Conservation (phyloP, 2,797 vertebrate genomes). For the Anas georgica region DNA sequence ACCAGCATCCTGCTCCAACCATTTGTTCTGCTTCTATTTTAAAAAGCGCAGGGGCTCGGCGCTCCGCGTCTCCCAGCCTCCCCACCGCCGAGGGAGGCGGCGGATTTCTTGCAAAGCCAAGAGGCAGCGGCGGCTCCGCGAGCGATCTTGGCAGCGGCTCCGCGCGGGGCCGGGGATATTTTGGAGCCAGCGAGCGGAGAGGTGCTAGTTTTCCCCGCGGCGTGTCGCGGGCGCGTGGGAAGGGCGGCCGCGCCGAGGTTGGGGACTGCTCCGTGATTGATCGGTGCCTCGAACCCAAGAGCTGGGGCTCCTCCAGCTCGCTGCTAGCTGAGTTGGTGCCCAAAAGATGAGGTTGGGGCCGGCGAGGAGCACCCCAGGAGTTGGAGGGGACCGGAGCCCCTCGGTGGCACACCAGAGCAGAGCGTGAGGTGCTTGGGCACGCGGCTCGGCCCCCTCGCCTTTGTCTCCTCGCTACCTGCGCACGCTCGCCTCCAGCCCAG, state of each 20-base stretch:
- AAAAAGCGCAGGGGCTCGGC: background rate
- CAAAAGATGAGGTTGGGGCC: background rate
- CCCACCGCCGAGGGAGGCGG: background rate
- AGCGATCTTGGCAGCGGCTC: background rate
- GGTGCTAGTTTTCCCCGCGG: slow-evolving; percentile 6
- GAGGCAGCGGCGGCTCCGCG: background rate
- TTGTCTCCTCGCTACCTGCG: background rate
- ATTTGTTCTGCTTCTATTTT: slow-evolving; percentile 67
- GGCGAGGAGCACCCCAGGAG: background rate
- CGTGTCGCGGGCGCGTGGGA: background rate
- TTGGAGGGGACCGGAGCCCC: background rate
- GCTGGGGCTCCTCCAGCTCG: background rate
- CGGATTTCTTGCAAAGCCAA: slow-evolving; percentile 25
- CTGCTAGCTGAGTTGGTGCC: no score
- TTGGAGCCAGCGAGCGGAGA: background rate
- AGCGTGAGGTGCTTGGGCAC: no score
- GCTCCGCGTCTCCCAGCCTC: background rate
- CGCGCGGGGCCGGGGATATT: background rate
- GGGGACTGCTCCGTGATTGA: background rate
- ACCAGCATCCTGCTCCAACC: slow-evolving; percentile 46
- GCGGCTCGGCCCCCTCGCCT: background rate
- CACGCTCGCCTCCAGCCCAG: rapidly evolving
- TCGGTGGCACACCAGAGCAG: rapidly evolving
- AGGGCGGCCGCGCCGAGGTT: background rate
- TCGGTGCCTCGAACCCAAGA: rapidly evolving